These are phyloP conservation scores for Urocitellus parryii DNA, from an alignment of 2,113 vertebrate species.

Conservation along the genomic window DNA sequence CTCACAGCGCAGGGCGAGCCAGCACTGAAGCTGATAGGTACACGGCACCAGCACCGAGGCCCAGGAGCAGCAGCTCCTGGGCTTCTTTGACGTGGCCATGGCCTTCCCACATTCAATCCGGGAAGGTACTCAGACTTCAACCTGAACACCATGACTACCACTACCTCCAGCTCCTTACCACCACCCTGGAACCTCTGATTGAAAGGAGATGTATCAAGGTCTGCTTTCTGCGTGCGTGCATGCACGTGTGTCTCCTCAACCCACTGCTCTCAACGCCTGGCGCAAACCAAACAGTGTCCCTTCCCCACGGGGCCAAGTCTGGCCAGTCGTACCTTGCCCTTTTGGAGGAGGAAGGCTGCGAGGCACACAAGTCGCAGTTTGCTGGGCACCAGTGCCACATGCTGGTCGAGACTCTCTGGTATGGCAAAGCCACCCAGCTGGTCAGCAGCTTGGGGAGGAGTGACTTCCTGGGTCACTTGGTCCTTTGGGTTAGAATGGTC, in stretches of 20 bases:
- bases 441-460: neutral
- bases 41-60: neutral
- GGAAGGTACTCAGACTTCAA: neutral
- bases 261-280: too few species aligned
- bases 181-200: neutral
- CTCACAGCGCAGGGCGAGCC: neutral
- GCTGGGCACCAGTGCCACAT: conserved; percentile 94
- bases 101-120: fast-evolving
- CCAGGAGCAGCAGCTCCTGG: neutral
- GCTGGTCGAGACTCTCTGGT: conserved; percentile 92
- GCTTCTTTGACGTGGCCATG: fast-evolving
- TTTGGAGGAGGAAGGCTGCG: conserved; percentile 94
- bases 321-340: conserved; percentile 90
- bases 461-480: fast-evolving
- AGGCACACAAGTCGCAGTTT: conserved; percentile 95
- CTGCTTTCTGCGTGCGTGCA: neutral
- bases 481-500: neutral
- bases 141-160: fast-evolving
- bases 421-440: conserved; percentile 90
- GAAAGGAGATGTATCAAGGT: neutral
- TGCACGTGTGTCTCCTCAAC: neutral
- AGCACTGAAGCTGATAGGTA: neutral
- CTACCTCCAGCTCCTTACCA: neutral
- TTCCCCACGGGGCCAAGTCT: fast-evolving
- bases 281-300: neutral